Percentiles rank a stretch among this genome's conserved stretches.
phyloP scores from a whole-genome alignment of 2,888 invertebrate genomes.

The Lasioglossum figueresi region DNA sequence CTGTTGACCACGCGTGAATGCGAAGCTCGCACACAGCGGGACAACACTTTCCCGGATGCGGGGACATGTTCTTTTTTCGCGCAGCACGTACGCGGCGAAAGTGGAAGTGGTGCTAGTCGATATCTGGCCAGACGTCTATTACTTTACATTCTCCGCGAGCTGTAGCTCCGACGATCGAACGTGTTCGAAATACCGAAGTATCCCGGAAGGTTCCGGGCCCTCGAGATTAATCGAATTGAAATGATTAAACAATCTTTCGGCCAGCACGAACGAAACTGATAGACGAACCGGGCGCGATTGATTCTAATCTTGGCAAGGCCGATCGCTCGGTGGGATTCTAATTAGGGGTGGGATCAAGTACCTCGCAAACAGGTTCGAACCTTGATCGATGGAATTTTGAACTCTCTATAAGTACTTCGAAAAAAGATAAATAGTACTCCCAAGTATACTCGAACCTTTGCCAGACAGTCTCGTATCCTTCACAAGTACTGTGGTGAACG shows the following conservation, averaged over 20 bases:
- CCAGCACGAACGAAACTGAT: not conserved
- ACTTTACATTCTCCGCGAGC: conserved; percentile 1
- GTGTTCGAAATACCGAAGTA: not conserved
- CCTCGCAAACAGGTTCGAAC: too few species aligned
- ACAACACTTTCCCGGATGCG: not conserved
- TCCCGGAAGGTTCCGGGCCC: not conserved
- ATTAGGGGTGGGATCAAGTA: too few species aligned
- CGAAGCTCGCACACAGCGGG: not conserved
- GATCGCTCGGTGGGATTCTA: not conserved
- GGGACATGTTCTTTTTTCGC: conserved; percentile 9
- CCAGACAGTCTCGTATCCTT: too few species aligned
- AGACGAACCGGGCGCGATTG: not conserved
- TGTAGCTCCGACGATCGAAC: not conserved
- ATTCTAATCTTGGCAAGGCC: not conserved
- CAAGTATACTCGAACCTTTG: too few species aligned
- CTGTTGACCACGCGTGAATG: not conserved
- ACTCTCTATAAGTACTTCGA: too few species aligned
- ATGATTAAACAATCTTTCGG: not conserved
- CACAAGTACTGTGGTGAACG: too few species aligned
- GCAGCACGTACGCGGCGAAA: not conserved
- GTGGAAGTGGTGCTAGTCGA: conserved; percentile 26
- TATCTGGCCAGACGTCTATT: conserved; percentile 23
- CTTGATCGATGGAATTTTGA: too few species aligned
- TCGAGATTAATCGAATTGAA: not conserved
- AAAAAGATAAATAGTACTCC: too few species aligned